Base-by-base conservation (phyloP, 2,888 invertebrate genomes). In the Pyrocoelia pectoralis region DNA sequence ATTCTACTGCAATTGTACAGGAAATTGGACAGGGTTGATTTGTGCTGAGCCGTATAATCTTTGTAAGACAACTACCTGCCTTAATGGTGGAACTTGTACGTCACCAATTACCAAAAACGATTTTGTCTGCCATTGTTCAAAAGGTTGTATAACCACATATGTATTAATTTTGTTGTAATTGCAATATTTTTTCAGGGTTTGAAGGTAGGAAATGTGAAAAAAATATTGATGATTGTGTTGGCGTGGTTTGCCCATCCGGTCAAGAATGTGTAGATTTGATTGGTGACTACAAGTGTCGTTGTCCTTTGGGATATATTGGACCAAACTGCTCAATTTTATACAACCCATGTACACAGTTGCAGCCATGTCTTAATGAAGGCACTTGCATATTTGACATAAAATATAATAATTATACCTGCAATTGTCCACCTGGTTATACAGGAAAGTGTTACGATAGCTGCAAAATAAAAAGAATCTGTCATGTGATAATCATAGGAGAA, bases 311-410 rank as follows among this genome's bases (percentile, higher is more conserved):
- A 9, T 87, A 83, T 71, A 80, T 82, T 12, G 88, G 87, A n/a
- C 84, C 84, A 1, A 84, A 86, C 74, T 89, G 89, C 72, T 82
- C 83, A 1, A 74, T 81, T 1, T 82, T 84, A 67, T 77, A 84
- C 43, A 84, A 87, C 75, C 87, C 87, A 58, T 92, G 92, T 79
- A 83, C 84, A 10, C 80, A 83, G 50, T 83, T 85, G 70, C 89
- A 90, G 19, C 33, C 33, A n/a, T 95, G 95, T 83, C 85, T 88
- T 80, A 91, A 91, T 82, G 84, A 83, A 71, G 92, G 89, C 72
- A 89, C 88, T 56, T 81, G 81, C 59, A 65, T 72, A 8, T 68
- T 75, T 9, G 74, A 77, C 43, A 65, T 72, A 1, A 55, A 53
- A 28, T 67, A 84, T 67, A 87, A 87, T 68, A 86, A 87, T 38